Evolutionary conservation across 2,113 vertebrate species (phyloP), one percentile per base, ranked within the genome.

Genomic region (Mormoops blainvillei): DNA sequence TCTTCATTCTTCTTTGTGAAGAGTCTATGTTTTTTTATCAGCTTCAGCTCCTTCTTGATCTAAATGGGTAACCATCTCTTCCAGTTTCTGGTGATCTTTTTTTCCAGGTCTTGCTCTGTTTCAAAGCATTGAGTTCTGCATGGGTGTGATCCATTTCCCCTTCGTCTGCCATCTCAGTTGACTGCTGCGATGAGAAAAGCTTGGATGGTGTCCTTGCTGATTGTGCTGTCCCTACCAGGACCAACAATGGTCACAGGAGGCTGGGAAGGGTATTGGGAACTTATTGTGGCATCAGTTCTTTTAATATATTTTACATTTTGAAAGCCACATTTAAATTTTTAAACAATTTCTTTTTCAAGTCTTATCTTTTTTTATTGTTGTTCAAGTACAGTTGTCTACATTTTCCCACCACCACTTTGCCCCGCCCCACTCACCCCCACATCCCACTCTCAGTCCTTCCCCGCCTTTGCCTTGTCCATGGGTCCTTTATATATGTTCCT

Each of bases 1-100:
- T 99, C 99, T 96, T 99, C 99, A 68, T 99, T 99, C 97, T 99
- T 99, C 97, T 99, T 99, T 98, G 99, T 99, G 93, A 99, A 99
- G 26, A 26, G 38, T 41, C 22, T 41, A 24, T 71, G 20, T 71
- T 71, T 71, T 71, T 38, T 38, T 70, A 70, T 20, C 67, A 70
- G 12, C 45, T 11, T 14, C 50, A 54, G 33, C n/a, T 36, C 24
- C 50, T 78, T 78, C 76, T 78, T 54, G 20, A 54, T 36, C 11
- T 78, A 54, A 52, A 71, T 41, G 38, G 22, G 22, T 71, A 41
- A 54, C 48, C 20, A 78, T 22, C 33, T 36, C 33, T 24, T 78
- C 50, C 28, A 78, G 33, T 78, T 52, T 36, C 48, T 36, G 33
- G 68, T 70, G 33, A 78, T 20, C 33, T 54, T 78, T 52, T 78